Evolutionary conservation across 2,797 vertebrate species (phyloP).

Genomic region (Gouania willdenowi): DNA sequence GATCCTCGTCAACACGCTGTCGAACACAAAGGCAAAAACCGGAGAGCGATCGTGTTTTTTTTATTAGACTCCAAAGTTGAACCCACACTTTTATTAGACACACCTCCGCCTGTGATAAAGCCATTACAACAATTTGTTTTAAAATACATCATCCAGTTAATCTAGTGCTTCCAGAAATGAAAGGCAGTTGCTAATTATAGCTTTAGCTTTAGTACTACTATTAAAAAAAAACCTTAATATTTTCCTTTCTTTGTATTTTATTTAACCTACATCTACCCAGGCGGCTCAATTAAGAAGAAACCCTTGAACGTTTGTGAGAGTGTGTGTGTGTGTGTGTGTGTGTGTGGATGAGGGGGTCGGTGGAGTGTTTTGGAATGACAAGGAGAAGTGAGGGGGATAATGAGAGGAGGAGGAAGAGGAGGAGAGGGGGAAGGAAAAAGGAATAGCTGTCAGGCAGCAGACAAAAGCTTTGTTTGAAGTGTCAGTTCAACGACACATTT

Average conservation of each 20-base stretch:
- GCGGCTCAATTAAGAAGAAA: slow-evolving; percentile 47
- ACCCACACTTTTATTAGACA: slow-evolving; percentile 1
- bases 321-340: slow-evolving; percentile 7
- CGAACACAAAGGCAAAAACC: not conserved
- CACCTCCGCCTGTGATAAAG: slow-evolving; percentile 7
- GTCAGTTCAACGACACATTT: slow-evolving; percentile 50
- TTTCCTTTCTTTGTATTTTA: slow-evolving; percentile 29
- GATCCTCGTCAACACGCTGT: slow-evolving; percentile 8
- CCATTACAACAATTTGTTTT: slow-evolving; percentile 12
- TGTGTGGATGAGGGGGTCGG: slow-evolving; percentile 17
- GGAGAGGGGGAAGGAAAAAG: slow-evolving; percentile 58
- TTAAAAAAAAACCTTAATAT: slow-evolving; percentile 11
- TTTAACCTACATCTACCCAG: slow-evolving; percentile 50
- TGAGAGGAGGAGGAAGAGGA: slow-evolving; percentile 59
- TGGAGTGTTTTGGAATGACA: slow-evolving; percentile 55
- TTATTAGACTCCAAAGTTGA: slow-evolving; percentile 8
- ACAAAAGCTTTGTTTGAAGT: slow-evolving; percentile 74
- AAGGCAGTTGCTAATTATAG: slow-evolving; percentile 18
- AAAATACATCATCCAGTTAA: slow-evolving; percentile 23
- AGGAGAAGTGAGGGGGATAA: slow-evolving; percentile 63
- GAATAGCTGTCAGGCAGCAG: slow-evolving; percentile 65
- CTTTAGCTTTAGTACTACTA: slow-evolving; percentile 19
- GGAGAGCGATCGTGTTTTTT: slow-evolving; percentile 3
- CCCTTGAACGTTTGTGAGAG: slow-evolving; percentile 7
- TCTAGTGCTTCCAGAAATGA: slow-evolving; percentile 6